Base-by-base conservation (phyloP, 2,888 invertebrate genomes). In the Penaeus monodon region DNA sequence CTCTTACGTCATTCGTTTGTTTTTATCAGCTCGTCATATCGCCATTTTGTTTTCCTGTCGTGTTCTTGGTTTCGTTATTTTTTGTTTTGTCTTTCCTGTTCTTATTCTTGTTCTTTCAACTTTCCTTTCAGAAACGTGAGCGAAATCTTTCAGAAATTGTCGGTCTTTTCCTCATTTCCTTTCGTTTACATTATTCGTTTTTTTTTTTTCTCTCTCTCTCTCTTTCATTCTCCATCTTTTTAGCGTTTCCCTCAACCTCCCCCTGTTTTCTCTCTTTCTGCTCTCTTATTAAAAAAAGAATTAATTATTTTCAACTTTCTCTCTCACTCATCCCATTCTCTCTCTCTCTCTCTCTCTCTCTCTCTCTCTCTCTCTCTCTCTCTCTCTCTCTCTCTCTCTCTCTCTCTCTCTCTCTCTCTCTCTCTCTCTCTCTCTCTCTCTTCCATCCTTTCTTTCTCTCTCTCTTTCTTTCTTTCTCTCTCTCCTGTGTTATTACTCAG, bases 271-370 rank as follows among this genome's bases (percentile, higher is more conserved):
- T 29, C 14, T 27, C 22, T 73, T 38, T 33, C 73, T 38, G 12
- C 10, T 24, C 22, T 14, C 7, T 17, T 33, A 73, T 57, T 17
- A 3, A 57, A 44, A 44, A 44, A 44, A 2, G 33, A 38, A 38
- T 38, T 44, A 10, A 44, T 44, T 10, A 10, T 44, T 10, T 8
- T 44, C 8, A 8, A 44, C 44, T 14, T 17, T 57, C 14, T 79
- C 65, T 33, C 79, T 79, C n/a, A n/a, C n/a, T 12, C 33, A 33
- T n/a, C 29, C 38, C 44, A 22, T 66, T 65, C 66, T 57, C 82
- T 63, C 82, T 73, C 73, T 68, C 80, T 65, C 44, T 80, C 74
- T 73, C 73, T 29, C 73, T 29, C 27, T 20, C 29, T 73, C 27
- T 57, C 49, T 57, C 49, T 57, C 49, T 57, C 49, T 57, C 49